phyloP scores from a whole-genome alignment of 2,113 vertebrate genomes.

The Osmerus mordax region DNA sequence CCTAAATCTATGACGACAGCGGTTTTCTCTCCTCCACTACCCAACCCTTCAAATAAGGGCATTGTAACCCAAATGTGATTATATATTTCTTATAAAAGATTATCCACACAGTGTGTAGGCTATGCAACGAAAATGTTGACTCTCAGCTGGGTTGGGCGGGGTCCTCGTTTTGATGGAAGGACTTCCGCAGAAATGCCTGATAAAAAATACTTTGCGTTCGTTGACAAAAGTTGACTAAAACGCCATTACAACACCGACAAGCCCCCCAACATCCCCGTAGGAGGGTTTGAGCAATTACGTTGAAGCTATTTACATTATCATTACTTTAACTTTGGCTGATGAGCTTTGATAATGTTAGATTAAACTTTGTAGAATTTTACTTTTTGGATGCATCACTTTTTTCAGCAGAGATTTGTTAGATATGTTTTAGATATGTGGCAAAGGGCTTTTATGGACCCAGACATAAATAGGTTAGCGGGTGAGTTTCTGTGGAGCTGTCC shows the following conservation, averaged over 20 bases:
- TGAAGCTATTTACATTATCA: background rate
- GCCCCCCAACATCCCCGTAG: too few relatives aligned
- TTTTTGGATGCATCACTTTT: background rate
- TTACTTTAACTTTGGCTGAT: background rate
- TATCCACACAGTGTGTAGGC: background rate
- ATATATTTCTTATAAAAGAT: background rate
- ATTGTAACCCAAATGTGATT: conserved; percentile 55
- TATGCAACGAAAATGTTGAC: background rate
- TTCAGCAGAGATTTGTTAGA: too few relatives aligned
- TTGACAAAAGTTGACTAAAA: background rate
- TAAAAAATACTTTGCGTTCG: background rate
- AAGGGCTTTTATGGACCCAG: too few relatives aligned
- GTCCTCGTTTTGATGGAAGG: conserved; percentile 23
- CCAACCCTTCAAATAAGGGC: conserved; percentile 91
- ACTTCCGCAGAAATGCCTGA: conserved; percentile 33
- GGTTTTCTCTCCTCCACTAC: conserved; percentile 91
- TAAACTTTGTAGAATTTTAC: background rate
- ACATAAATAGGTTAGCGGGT: too few relatives aligned
- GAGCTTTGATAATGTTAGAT: background rate
- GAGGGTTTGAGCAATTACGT: background rate
- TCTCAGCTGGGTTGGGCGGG: conserved; percentile 32
- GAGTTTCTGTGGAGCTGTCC: too few relatives aligned
- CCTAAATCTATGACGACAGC: conserved; percentile 91
- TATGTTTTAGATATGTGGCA: too few relatives aligned
- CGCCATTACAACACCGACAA: too few relatives aligned